Conservation (phyloP, 2,888 invertebrate genomes). For the Clistopyga incitator region DNA sequence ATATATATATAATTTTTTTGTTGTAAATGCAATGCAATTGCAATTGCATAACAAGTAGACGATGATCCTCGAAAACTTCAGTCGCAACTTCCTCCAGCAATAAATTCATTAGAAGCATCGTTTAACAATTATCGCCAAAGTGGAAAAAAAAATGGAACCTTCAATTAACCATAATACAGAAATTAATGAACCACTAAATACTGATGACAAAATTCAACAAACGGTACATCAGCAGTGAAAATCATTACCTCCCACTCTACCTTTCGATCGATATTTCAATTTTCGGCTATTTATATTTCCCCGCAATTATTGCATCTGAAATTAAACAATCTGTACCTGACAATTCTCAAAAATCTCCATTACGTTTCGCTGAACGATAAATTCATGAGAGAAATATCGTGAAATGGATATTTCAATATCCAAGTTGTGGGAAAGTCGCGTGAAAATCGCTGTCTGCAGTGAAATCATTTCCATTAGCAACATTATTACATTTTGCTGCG, state of each 20-base stretch:
- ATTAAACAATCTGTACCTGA: not conserved
- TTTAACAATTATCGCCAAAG: not conserved
- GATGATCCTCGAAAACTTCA: not conserved
- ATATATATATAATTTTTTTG: too few species aligned
- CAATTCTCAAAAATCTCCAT: not conserved
- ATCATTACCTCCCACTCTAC: not conserved
- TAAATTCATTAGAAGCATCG: not conserved
- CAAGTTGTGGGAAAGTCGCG: conserved; percentile 40
- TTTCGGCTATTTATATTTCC: not conserved
- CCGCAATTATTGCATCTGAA: not conserved
- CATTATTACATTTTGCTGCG: conserved; percentile 33
- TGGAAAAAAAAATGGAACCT: too few species aligned
- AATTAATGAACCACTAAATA: not conserved
- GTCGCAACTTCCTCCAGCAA: not conserved
- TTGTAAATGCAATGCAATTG: not conserved
- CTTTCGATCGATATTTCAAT: not conserved
- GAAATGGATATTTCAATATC: not conserved
- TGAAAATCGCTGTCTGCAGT: conserved; percentile 40
- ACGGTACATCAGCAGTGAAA: not conserved
- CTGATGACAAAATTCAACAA: not conserved
- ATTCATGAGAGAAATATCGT: conserved; percentile 21
- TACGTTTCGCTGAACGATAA: conserved; percentile 4
- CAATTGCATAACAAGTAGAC: not conserved
- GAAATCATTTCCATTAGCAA: conserved; percentile 45
- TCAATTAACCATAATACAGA: not conserved